These are phyloP conservation scores for Neomicropteryx cornuta DNA, from an alignment of 1,140 invertebrate genomes.

Conservation along the genomic window DNA sequence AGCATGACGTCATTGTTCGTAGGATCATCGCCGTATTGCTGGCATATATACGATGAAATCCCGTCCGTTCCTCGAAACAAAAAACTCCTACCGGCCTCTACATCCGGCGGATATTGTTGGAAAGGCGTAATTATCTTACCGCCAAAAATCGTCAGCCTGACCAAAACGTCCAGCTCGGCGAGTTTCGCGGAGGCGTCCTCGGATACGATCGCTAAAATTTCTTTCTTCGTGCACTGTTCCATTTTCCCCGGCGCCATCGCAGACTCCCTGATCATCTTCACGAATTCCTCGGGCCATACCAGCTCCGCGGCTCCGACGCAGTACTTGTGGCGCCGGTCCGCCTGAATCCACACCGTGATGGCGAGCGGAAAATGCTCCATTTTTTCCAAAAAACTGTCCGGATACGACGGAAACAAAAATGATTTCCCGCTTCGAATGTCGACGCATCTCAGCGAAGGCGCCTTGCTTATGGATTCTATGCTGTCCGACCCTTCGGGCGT, in stretches of 20 bases:
- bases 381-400: constrained; percentile 7
- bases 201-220: not conserved
- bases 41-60: constrained; percentile 5
- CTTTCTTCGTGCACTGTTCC: constrained; percentile 1
- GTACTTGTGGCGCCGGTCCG: constrained; percentile 3
- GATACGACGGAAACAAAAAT: constrained; percentile 7
- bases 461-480: not conserved
- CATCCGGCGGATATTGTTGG: not conserved
- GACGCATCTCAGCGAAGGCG: not conserved
- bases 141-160: constrained; percentile 5
- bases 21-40: constrained; percentile 3
- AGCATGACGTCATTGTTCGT: not conserved
- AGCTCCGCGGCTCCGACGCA: constrained; percentile 7
- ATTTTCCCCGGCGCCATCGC: not conserved
- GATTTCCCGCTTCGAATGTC: constrained; percentile 7
- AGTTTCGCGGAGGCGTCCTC: constrained; percentile 5
- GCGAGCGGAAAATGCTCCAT: constrained; percentile 7
- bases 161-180: constrained; percentile 3
- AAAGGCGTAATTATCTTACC: constrained; percentile 7
- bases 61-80: not conserved
- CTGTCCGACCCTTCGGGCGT: not conserved
- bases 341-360: constrained; percentile 8
- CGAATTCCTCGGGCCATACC: constrained; percentile 7
- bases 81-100: not conserved
- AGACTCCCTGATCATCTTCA: constrained; percentile 2